These are phyloP conservation scores for Pseudomyrmex flavicornis DNA, from an alignment of 1,140 invertebrate genomes.

Conservation along the genomic window DNA sequence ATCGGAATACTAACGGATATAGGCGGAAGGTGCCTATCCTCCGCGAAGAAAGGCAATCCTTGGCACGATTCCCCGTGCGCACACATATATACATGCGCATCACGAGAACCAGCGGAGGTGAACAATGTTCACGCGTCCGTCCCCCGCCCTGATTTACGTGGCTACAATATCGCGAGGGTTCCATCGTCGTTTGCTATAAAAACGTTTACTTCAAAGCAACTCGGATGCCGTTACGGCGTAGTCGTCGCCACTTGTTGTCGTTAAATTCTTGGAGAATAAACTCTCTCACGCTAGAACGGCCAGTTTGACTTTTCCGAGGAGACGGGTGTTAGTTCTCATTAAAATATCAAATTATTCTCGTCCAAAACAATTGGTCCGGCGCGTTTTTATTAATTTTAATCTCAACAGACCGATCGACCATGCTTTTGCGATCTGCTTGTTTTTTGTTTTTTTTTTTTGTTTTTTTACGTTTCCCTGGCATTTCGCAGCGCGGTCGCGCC, in stretches of 20 bases:
- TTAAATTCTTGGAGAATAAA: conserved; percentile 65
- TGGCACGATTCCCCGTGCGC: conserved; percentile 56
- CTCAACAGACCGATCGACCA: conserved; percentile 21
- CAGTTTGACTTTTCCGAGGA: background rate
- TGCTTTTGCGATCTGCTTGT: background rate
- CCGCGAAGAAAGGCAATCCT: conserved; percentile 52
- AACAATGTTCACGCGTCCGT: conserved; percentile 34
- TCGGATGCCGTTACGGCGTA: conserved; percentile 64
- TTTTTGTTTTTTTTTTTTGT: too few species aligned
- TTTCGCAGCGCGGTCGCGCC: conserved; percentile 29
- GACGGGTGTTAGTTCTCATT: background rate
- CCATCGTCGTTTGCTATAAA: conserved; percentile 47
- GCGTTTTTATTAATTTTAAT: conserved; percentile 35
- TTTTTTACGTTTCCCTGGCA: background rate
- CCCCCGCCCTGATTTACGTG: conserved; percentile 41
- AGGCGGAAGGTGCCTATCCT: conserved; percentile 32
- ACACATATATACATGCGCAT: background rate
- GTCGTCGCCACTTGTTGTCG: conserved; percentile 22
- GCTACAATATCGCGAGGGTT: conserved; percentile 60
- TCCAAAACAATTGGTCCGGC: background rate
- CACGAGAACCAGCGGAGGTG: conserved; percentile 21
- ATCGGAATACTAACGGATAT: conserved; percentile 59
- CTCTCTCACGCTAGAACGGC: conserved; percentile 34
- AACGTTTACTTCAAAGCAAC: conserved; percentile 74
- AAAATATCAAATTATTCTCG: conserved; percentile 7